Conservation (phyloP, 2,888 invertebrate genomes). For the Phengaris arion region DNA sequence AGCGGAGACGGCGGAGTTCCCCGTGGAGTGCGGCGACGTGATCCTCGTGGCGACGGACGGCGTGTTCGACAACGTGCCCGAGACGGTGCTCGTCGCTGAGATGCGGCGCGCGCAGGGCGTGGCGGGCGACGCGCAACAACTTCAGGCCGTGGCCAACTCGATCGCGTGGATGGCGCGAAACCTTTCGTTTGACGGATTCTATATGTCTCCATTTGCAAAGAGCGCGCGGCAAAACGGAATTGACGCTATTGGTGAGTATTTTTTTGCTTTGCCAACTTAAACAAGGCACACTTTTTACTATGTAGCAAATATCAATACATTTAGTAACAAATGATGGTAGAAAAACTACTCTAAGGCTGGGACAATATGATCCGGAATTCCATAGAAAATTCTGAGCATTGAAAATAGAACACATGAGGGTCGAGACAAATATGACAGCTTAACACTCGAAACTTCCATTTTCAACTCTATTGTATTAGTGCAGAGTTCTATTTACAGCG, state of each 20-base stretch:
- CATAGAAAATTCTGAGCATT: too few relatives aligned
- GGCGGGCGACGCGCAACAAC: slow-evolving; percentile 82
- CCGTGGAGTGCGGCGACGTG: slow-evolving; percentile 94
- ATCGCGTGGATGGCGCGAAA: slow-evolving; percentile 97
- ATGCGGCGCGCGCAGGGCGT: slow-evolving; percentile 83
- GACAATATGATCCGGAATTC: too few relatives aligned
- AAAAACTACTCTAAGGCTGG: too few relatives aligned
- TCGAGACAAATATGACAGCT: too few relatives aligned
- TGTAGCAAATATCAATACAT: too few relatives aligned
- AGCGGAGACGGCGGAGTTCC: slow-evolving; percentile 92
- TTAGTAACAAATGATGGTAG: too few relatives aligned
- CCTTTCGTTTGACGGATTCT: slow-evolving; percentile 95
- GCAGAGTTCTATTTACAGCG: too few relatives aligned
- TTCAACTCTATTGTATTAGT: too few relatives aligned
- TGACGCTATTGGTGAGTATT: slow-evolving; percentile 87
- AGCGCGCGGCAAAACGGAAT: slow-evolving; percentile 96
- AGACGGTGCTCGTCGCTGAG: slow-evolving; percentile 92
- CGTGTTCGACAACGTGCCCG: slow-evolving; percentile 98
- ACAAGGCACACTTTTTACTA: too few relatives aligned
- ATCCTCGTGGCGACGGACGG: slow-evolving; percentile 98
- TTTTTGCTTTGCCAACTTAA: background rate
- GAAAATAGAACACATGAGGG: too few relatives aligned
- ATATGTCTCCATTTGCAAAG: slow-evolving; percentile 96
- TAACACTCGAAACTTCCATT: too few relatives aligned
- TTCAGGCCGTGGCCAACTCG: slow-evolving; percentile 95